Conservation (phyloP, 2,797 vertebrate species). For the Pelobates cultripes region DNA sequence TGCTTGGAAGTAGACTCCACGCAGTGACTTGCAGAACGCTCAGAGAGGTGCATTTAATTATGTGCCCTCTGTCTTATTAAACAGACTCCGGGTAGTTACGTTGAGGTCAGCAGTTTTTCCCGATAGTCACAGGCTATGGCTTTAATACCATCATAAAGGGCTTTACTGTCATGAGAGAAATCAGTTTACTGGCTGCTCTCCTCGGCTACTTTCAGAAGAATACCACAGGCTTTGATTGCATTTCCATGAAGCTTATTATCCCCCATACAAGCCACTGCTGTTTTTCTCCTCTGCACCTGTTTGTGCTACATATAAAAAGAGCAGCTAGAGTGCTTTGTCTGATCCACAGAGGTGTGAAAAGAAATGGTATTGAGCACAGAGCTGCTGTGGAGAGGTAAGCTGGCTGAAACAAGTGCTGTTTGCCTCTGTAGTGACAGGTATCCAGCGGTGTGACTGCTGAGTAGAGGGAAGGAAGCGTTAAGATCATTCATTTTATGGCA, state of each 20-base stretch:
- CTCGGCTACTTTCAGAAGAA: slow-evolving; percentile 28
- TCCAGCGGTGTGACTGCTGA: slow-evolving; percentile 39
- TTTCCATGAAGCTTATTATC: slow-evolving; percentile 36
- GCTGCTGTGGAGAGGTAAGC: slow-evolving; percentile 15
- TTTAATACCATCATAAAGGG: slow-evolving; percentile 46
- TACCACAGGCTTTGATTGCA: slow-evolving; percentile 29
- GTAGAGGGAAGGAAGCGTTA: slow-evolving; percentile 11
- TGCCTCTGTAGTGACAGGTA: slow-evolving; percentile 30
- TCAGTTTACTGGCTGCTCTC: slow-evolving; percentile 34
- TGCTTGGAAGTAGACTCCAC: too few species aligned
- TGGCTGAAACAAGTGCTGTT: slow-evolving; percentile 30
- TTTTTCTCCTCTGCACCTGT: slow-evolving; percentile 38
- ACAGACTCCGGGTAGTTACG: not conserved
- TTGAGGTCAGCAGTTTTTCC: slow-evolving; percentile 37
- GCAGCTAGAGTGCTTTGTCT: slow-evolving; percentile 12
- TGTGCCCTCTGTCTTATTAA: slow-evolving; percentile 1
- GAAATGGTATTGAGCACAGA: slow-evolving; percentile 10
- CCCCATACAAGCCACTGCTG: slow-evolving; percentile 25
- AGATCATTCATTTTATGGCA: slow-evolving; percentile 31
- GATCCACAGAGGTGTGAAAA: slow-evolving; percentile 43
- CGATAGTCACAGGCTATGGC: slow-evolving; percentile 30
- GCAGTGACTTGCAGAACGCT: not conserved
- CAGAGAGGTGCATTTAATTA: not conserved
- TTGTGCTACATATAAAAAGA: slow-evolving; percentile 26
- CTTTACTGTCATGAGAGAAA: slow-evolving; percentile 44